These are phyloP conservation scores for Acanthopagrus latus DNA, from an alignment of 2,797 vertebrate genomes.

Conservation along the genomic window DNA sequence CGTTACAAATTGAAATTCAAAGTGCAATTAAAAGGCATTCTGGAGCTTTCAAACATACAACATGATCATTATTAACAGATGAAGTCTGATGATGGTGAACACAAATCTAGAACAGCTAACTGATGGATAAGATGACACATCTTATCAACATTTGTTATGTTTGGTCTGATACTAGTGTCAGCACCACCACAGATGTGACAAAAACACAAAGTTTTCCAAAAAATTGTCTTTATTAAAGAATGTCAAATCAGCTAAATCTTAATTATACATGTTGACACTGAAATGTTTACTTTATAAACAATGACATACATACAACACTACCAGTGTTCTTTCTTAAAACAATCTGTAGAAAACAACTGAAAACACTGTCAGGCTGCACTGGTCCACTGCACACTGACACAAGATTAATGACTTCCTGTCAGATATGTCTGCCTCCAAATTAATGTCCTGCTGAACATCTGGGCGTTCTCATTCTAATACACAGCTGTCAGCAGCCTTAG, in stretches of 20 bases:
- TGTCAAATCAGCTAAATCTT: not conserved
- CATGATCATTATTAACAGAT: not conserved
- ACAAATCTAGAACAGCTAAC: not conserved
- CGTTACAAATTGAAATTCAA: not conserved
- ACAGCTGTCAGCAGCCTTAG: conserved; percentile 44
- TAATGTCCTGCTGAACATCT: conserved; percentile 42
- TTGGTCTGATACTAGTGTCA: not conserved
- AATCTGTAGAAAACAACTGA: conserved; percentile 13
- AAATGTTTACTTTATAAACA: conserved; percentile 5
- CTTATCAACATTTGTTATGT: not conserved
- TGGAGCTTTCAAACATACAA: not conserved
- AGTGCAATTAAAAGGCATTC: not conserved
- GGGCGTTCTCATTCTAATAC: conserved; percentile 44
- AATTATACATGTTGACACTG: not conserved
- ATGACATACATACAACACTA: not conserved
- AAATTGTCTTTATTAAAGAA: conserved; percentile 60
- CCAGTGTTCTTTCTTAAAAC: conserved; percentile 1
- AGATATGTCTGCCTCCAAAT: conserved; percentile 19
- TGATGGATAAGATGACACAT: not conserved
- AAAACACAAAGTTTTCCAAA: conserved; percentile 12
- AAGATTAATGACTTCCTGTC: conserved; percentile 38
- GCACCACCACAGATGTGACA: not conserved
- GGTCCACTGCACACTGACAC: conserved; percentile 13
- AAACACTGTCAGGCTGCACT: not conserved
- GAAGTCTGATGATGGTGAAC: not conserved